A percentile compares a stretch with the other conserved stretches of the same genome.
Evolutionary conservation across 35 echinoderm and acorn worm species (phyloP).

Genomic region (Acanthaster planci): DNA sequence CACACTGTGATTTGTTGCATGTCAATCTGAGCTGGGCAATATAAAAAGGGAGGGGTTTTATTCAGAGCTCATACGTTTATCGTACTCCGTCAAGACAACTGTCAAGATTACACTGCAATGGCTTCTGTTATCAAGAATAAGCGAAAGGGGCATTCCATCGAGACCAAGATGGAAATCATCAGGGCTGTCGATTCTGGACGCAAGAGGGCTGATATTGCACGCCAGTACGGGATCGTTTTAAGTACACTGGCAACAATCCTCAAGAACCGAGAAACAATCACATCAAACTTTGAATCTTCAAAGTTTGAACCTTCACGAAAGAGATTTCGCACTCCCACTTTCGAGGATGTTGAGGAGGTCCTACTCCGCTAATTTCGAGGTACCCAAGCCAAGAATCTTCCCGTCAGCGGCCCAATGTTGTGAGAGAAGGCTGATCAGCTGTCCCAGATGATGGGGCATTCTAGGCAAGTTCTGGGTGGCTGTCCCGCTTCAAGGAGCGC

Average conservation of each 20-base stretch:
- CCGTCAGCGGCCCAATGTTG: slow-evolving; percentile 22
- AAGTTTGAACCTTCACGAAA: neutral
- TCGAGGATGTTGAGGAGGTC: slow-evolving; percentile 11
- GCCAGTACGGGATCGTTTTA: neutral
- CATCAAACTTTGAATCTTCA: neutral
- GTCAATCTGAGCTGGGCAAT: no score
- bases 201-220: slow-evolving; percentile 1
- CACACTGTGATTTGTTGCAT: no score
- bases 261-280: neutral
- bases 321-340: neutral
- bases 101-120: no score
- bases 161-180: slow-evolving; percentile 5
- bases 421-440: slow-evolving; percentile 15
- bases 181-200: neutral
- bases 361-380: neutral
- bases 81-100: no score
- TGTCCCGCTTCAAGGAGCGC: slow-evolving; percentile 22
- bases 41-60: no score
- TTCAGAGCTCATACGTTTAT: no score
- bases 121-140: no score
- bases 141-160: neutral
- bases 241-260: slow-evolving; percentile 25
- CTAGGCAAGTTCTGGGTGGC: slow-evolving; percentile 44
- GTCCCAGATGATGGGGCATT: slow-evolving; percentile 9
- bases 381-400: slow-evolving; percentile 16